Percentiles rank a stretch among this genome's conserved stretches.
These are phyloP conservation scores for Orycteropus afer DNA, from an alignment of 2,113 vertebrate genomes.

Conservation along the genomic window DNA sequence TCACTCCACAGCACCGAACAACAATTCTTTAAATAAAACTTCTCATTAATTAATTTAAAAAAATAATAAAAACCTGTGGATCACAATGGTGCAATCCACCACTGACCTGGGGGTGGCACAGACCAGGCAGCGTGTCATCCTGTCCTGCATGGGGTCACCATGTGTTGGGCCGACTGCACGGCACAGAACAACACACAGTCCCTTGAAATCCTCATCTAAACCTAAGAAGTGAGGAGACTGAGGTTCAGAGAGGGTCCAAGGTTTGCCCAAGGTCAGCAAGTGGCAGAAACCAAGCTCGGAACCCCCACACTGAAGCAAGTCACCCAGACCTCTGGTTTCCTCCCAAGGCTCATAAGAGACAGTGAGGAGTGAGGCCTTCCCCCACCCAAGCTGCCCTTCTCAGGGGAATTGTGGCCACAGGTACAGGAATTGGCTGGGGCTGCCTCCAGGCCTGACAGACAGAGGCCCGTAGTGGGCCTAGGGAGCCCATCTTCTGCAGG, in stretches of 20 bases:
- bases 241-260: not conserved
- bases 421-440: conserved; percentile 26
- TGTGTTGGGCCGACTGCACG: not conserved
- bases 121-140: not conserved
- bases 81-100: not conserved
- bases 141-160: not conserved
- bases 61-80: not conserved
- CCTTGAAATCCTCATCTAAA: not conserved
- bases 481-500: conserved; percentile 70
- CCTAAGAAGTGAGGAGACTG: not conserved
- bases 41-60: not conserved
- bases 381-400: not conserved
- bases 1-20: too few relatives aligned
- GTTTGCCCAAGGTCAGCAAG: not conserved
- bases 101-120: not conserved
- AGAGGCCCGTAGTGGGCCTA: not conserved
- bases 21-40: not conserved
- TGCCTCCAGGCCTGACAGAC: not conserved
- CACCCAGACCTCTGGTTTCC: not conserved
- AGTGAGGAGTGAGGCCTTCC: not conserved
- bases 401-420: conserved; percentile 72
- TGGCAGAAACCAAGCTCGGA: not conserved
- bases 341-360: not conserved
- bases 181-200: too few relatives aligned
- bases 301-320: too few relatives aligned